These are phyloP conservation scores for Cavia porcellus DNA, from an alignment of 2,113 vertebrate genomes.

Conservation along the genomic window DNA sequence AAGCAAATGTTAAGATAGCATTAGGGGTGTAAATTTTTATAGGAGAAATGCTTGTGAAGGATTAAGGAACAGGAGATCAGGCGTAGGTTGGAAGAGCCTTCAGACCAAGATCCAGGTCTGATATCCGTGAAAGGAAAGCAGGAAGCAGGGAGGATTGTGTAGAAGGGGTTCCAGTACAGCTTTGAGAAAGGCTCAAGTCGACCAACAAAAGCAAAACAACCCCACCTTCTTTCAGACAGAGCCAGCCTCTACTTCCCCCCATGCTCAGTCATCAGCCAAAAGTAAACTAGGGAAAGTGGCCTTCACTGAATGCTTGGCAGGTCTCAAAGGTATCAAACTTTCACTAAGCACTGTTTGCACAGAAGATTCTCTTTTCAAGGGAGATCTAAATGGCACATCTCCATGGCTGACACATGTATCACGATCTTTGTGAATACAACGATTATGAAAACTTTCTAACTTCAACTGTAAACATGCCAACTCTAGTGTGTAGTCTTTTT, in stretches of 20 bases:
- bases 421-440: neutral
- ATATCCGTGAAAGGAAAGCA: neutral
- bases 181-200: neutral
- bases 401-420: neutral
- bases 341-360: neutral
- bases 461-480: neutral
- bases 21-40: neutral
- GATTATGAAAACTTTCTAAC: neutral
- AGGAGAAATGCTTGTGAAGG: neutral
- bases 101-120: neutral
- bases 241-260: neutral
- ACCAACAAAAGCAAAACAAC: neutral
- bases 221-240: neutral
- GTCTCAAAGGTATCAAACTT: neutral
- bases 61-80: neutral
- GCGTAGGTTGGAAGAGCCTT: neutral
- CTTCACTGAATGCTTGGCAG: neutral
- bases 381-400: neutral
- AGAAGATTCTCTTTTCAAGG: neutral
- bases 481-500: neutral
- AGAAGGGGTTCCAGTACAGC: neutral
- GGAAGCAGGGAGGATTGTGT: neutral
- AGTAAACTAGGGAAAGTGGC: neutral
- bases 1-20: neutral
- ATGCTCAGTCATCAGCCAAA: neutral